Conservation (phyloP, 2,113 vertebrate species). For the Amazona guildingii region DNA sequence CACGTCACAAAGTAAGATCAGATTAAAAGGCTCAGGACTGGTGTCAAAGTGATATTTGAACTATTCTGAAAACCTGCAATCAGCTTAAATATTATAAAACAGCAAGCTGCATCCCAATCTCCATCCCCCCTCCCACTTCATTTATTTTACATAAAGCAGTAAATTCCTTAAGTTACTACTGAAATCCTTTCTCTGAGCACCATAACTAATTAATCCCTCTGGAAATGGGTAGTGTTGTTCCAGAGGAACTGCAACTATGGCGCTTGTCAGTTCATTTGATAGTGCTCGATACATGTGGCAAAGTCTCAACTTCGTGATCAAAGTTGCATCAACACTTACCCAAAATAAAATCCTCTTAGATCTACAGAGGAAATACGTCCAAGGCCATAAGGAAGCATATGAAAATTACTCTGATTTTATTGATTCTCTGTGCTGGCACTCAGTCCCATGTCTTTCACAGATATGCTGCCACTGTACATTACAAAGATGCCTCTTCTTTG, state of each 20-base stretch:
- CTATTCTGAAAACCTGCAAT: neutral
- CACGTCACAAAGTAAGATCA: neutral
- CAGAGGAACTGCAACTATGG: neutral
- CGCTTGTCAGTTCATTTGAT: neutral
- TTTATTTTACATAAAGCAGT: constrained; percentile 31
- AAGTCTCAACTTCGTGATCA: constrained; percentile 4
- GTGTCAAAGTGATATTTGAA: neutral
- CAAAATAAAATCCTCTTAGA: neutral
- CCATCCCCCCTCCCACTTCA: neutral
- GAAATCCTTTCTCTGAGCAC: constrained; percentile 10
- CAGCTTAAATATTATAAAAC: constrained; percentile 6
- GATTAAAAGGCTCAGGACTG: neutral
- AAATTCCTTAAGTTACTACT: neutral
- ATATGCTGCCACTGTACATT: neutral
- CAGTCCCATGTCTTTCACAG: neutral
- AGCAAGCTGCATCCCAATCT: neutral
- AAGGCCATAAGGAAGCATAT: neutral
- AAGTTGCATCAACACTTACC: neutral
- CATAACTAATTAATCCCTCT: constrained; percentile 28
- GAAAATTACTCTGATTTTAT: neutral
- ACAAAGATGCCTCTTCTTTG: neutral
- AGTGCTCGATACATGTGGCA: neutral
- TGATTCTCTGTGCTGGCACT: neutral
- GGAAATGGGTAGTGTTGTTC: neutral
- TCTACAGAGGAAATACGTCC: neutral